A percentile compares a stretch with the other conserved stretches of the same genome.
phyloP scores from a whole-genome alignment of 2,888 invertebrate species.

The Plemyria rubiginata region DNA sequence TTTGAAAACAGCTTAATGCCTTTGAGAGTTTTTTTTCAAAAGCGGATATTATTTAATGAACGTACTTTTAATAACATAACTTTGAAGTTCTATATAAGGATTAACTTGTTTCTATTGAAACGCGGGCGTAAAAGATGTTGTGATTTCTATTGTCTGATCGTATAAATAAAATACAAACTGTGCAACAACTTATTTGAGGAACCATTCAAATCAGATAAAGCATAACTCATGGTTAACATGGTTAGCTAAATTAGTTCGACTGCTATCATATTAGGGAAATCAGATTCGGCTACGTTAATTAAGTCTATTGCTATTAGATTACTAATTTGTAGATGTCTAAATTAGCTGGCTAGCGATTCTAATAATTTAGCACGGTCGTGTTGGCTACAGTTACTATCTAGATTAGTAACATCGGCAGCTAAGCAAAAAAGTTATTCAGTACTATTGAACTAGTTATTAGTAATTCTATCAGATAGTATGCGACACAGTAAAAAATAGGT shows the following conservation, averaged over 20 bases:
- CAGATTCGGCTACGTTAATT: constrained; percentile 6
- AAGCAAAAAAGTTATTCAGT: too few species aligned
- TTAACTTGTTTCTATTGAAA: not conserved
- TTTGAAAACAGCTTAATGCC: constrained; percentile 21
- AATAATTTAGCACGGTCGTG: constrained; percentile 8
- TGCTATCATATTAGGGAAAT: constrained; percentile 3
- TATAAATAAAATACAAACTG: too few species aligned
- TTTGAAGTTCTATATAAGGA: not conserved
- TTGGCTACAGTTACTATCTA: not conserved
- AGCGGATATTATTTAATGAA: constrained; percentile 21
- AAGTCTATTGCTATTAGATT: not conserved
- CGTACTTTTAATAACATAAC: not conserved
- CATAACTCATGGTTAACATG: not conserved
- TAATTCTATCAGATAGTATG: too few species aligned
- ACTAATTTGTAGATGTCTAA: constrained; percentile 3
- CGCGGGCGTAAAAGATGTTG: too few species aligned
- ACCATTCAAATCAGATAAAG: not conserved
- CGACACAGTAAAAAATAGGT: too few species aligned
- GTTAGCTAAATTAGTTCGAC: not conserved
- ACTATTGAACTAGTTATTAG: too few species aligned
- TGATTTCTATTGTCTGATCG: too few species aligned
- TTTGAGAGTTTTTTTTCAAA: constrained; percentile 29
- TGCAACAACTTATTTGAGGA: too few species aligned
- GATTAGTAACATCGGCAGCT: not conserved
- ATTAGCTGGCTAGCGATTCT: constrained; percentile 1